Base-by-base conservation (phyloP, 1,140 invertebrate genomes). In the Pogonus chalceus region DNA sequence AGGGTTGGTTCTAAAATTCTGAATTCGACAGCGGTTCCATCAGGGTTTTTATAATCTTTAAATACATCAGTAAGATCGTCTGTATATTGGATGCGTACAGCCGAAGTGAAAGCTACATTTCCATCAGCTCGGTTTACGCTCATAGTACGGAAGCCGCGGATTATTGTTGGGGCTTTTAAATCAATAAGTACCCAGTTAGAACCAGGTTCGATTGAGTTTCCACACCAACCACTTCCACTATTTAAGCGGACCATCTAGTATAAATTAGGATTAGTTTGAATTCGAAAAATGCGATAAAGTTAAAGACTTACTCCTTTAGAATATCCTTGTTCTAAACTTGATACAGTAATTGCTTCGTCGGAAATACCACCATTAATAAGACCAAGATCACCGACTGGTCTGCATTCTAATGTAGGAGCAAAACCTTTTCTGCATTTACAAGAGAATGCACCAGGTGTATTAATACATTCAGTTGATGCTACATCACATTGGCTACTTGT, bases 11-110 rank as follows among this genome's bases (percentile, higher is more conserved):
- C 90, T 7, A 90, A 68, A 61, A 92, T 90, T 35, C 90, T 76
- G 63, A 95, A 95, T 68, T 95, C 90, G 0, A 95, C 90, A n/a
- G 90, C 87, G 1, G 90, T 89, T 14, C 90, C 90, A 68, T 93
- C 88, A 4, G 89, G 86, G 68, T 94, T 94, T 16, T 87, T 84
- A 60, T 96, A 95, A 62, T 95, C 90, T 69, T 83, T 88, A 67
- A 93, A 92, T 0, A 85, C 74, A 66, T 95, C 92, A 0, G 90
- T 91, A 31, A 95, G 72, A 63, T 95, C 85, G 63, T 95, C 87
- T 0, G 88, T 87, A 63, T 92, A 93, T 66, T 82, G 81, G 54
- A 95, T 84, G 58, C 90, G 79, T 35, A 95, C 85, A 0, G 88
- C 90, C 3, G 88, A 87, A 20, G 90, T 90, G 65, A 90, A 94